Conservation (phyloP, 30 jellyfish, hydroid and myxozoan species). For the Hydra vulgaris region DNA sequence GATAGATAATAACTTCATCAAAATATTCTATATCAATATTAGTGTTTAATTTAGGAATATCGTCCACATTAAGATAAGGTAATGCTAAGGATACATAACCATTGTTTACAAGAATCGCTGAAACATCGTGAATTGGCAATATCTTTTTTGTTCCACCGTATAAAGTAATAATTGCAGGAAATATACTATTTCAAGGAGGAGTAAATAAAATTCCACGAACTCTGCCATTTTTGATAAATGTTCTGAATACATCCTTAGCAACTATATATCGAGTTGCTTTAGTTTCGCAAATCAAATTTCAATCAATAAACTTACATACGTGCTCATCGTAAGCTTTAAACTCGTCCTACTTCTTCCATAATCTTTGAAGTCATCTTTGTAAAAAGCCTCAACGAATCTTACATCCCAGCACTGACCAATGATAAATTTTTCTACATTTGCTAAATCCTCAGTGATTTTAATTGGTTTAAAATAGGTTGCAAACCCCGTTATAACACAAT, state of each 20-base stretch:
- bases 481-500: too few species aligned
- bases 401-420: too few species aligned
- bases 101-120: conserved; percentile 52
- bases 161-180: conserved; percentile 35
- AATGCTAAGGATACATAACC: conserved; percentile 63
- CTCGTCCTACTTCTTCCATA: too few species aligned
- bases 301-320: not conserved
- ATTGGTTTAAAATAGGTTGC: too few species aligned
- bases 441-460: too few species aligned
- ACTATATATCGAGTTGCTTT: not conserved
- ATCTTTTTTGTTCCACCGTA: conserved; percentile 16
- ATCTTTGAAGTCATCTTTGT: too few species aligned
- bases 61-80: conserved; percentile 54
- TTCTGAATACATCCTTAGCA: conserved; percentile 26
- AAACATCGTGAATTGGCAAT: conserved; percentile 40
- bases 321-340: not conserved
- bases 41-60: conserved; percentile 27
- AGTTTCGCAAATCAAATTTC: not conserved
- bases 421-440: too few species aligned
- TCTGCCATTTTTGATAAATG: conserved; percentile 28
- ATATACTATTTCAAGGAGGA: conserved; percentile 38
- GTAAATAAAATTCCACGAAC: conserved; percentile 45
- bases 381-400: too few species aligned
- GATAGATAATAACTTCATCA: conserved; percentile 21
- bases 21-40: conserved; percentile 11